phyloP scores from a whole-genome alignment of 2,797 vertebrate genomes.

The Silurus aristotelis region DNA sequence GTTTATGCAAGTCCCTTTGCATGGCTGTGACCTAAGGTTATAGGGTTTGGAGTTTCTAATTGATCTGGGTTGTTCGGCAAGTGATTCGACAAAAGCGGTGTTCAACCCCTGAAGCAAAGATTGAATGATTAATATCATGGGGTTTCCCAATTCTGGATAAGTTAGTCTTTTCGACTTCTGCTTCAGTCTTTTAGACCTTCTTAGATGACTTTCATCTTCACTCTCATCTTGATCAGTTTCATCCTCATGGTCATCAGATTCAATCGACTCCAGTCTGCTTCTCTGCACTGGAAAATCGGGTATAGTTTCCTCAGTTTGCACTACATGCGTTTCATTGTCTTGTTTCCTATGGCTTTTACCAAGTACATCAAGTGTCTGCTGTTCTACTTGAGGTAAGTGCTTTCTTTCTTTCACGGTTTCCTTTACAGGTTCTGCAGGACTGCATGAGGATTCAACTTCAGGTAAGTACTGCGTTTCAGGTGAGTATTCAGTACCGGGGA shows the following conservation, averaged over 20 bases:
- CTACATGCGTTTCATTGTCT: background rate
- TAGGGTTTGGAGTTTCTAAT: too few species aligned
- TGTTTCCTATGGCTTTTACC: background rate
- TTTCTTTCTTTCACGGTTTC: background rate
- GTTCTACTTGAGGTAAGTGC: too few species aligned
- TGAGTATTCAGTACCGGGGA: too few species aligned
- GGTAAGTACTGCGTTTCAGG: too few species aligned
- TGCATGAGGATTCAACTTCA: background rate
- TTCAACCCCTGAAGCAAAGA: too few species aligned
- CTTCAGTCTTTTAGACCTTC: background rate
- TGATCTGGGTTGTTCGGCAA: too few species aligned
- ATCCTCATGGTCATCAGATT: background rate
- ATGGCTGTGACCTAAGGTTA: too few species aligned
- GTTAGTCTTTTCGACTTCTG: too few species aligned
- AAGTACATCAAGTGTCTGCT: background rate
- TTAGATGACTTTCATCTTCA: background rate
- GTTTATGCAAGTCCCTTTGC: too few species aligned
- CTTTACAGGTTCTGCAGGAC: background rate
- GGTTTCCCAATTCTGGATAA: too few species aligned
- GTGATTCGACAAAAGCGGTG: too few species aligned
- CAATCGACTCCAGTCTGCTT: background rate
- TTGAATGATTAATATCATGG: too few species aligned
- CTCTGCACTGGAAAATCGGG: background rate
- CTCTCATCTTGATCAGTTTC: background rate
- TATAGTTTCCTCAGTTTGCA: background rate